Evolutionary conservation across 2,113 vertebrate genomes (phyloP).

Genomic region (Centrocercus urophasianus): DNA sequence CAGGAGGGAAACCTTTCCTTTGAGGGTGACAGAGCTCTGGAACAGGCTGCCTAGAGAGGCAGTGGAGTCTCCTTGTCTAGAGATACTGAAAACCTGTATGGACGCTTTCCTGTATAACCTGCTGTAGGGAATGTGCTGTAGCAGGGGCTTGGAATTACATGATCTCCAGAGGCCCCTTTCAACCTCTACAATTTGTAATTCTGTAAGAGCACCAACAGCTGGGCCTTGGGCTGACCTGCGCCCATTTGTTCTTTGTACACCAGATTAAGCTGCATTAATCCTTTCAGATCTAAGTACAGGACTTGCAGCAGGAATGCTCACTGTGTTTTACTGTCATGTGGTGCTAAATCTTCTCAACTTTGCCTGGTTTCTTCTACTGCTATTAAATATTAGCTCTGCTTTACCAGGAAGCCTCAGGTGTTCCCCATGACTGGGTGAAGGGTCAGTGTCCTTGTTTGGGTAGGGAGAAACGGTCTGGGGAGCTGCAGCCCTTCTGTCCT

Average conservation of each 20-base stretch:
- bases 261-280: not conserved
- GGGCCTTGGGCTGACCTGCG: not conserved
- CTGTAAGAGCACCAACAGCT: too few species aligned
- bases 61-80: too few species aligned
- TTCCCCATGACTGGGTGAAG: not conserved
- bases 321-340: not conserved
- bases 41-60: too few species aligned
- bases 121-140: too few species aligned
- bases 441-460: rapidly evolving
- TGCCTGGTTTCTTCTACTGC: not conserved
- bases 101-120: too few species aligned
- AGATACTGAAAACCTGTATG: too few species aligned
- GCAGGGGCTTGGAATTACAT: too few species aligned
- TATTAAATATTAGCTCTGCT: not conserved
- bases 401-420: not conserved
- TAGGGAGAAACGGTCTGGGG: not conserved
- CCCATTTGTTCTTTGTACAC: not conserved
- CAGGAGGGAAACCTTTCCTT: too few species aligned
- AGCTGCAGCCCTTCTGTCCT: not conserved
- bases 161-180: too few species aligned
- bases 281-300: not conserved
- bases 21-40: too few species aligned
- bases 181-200: too few species aligned
- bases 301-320: not conserved
- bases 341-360: not conserved